phyloP scores from a whole-genome alignment of 2,797 vertebrate genomes.

The Thamnophis elegans region DNA sequence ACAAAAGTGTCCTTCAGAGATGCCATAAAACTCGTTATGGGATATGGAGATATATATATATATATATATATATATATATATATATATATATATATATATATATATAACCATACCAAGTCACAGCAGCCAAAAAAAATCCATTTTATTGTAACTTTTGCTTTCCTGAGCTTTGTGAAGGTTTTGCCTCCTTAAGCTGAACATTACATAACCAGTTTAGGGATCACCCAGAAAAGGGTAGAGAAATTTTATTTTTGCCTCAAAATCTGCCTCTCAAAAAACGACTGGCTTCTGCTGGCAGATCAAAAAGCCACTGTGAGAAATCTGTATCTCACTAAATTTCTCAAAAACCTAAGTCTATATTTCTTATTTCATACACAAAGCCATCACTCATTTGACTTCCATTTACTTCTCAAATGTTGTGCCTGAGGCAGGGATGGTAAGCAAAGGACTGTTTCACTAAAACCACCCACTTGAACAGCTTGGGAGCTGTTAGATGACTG shows the following conservation, averaged over 20 bases:
- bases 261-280: too few species aligned
- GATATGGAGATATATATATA: too few species aligned
- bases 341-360: too few species aligned
- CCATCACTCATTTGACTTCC: neutral
- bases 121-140: neutral
- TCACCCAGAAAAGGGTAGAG: rapidly evolving
- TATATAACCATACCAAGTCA: neutral
- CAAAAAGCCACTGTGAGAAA: neutral
- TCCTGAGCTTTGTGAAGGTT: too few species aligned
- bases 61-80: too few species aligned
- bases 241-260: neutral
- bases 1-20: neutral
- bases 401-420: neutral
- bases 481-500: neutral
- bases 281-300: neutral
- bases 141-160: conserved; percentile 24
- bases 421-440: neutral
- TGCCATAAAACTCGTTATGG: neutral
- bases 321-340: too few species aligned
- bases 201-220: neutral
- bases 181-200: neutral
- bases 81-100: too few species aligned
- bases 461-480: neutral
- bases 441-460: neutral
- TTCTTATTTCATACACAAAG: neutral